Percentiles rank a stretch among this genome's conserved stretches.
Conservation (phyloP, 1,140 invertebrate genomes). For the Sitodiplosis mosellana region DNA sequence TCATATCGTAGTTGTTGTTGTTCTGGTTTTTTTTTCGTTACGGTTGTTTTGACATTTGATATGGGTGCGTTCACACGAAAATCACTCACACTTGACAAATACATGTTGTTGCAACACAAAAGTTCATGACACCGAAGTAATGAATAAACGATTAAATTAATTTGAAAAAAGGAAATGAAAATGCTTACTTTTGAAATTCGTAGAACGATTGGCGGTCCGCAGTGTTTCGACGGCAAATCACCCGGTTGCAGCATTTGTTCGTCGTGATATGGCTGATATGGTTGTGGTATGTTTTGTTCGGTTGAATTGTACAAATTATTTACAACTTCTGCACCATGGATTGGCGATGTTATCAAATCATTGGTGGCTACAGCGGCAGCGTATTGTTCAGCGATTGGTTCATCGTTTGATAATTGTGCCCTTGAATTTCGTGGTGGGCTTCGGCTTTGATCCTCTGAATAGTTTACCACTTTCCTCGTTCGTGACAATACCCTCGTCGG, state of each 20-base stretch:
- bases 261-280: not conserved
- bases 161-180: not conserved
- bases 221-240: conserved; percentile 11
- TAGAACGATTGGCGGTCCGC: conserved; percentile 35
- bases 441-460: conserved; percentile 13
- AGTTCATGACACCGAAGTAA: not conserved
- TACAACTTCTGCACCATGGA: conserved; percentile 7
- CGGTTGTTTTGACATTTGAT: not conserved
- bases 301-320: conserved; percentile 6
- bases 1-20: conserved; percentile 1
- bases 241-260: conserved; percentile 1
- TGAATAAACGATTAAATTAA: not conserved
- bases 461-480: conserved; percentile 21
- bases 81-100: not conserved
- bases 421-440: not conserved
- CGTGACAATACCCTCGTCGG: conserved; percentile 20
- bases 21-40: not conserved
- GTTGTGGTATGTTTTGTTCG: not conserved
- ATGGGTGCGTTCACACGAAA: not conserved
- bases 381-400: not conserved
- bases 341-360: conserved; percentile 4
- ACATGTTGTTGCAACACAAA: not conserved
- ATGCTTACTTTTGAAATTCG: conserved; percentile 34
- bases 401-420: conserved; percentile 1
- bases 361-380: not conserved